phyloP scores from a whole-genome alignment of 2,113 vertebrate genomes.

The Vimba vimba region DNA sequence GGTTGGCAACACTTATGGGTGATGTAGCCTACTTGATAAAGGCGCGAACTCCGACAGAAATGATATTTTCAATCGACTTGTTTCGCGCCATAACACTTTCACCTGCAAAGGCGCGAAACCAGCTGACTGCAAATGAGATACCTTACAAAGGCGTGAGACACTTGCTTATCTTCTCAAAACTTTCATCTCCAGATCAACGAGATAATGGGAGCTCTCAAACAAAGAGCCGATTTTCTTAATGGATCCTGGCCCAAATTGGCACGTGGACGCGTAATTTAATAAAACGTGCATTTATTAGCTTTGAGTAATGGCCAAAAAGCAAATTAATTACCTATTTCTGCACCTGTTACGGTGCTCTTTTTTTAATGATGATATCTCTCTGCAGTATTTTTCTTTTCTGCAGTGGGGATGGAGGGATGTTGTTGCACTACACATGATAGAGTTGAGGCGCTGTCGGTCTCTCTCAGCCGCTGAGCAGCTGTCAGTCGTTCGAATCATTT shows the following conservation, averaged over 20 bases:
- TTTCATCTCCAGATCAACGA: background rate
- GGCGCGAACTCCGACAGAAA: background rate
- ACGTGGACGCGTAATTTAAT: background rate
- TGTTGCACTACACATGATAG: too few relatives aligned
- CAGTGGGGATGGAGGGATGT: too few relatives aligned
- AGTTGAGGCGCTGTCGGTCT: background rate
- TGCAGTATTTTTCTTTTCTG: background rate
- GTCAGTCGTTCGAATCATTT: background rate
- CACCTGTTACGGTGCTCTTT: background rate
- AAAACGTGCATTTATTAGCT: background rate
- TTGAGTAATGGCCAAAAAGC: background rate
- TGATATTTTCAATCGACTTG: background rate
- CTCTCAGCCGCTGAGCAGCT: too few relatives aligned
- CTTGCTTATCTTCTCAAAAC: background rate
- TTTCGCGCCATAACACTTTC: background rate
- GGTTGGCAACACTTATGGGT: background rate
- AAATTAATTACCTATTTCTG: background rate
- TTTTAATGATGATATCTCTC: background rate
- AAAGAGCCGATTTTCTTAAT: background rate
- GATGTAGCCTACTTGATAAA: background rate
- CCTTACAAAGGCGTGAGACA: background rate
- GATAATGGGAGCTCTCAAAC: background rate
- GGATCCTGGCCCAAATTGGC: background rate
- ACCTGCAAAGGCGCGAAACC: background rate
- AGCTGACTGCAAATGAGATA: background rate